phyloP scores from a whole-genome alignment of 2,113 vertebrate species.

The Caretta caretta region DNA sequence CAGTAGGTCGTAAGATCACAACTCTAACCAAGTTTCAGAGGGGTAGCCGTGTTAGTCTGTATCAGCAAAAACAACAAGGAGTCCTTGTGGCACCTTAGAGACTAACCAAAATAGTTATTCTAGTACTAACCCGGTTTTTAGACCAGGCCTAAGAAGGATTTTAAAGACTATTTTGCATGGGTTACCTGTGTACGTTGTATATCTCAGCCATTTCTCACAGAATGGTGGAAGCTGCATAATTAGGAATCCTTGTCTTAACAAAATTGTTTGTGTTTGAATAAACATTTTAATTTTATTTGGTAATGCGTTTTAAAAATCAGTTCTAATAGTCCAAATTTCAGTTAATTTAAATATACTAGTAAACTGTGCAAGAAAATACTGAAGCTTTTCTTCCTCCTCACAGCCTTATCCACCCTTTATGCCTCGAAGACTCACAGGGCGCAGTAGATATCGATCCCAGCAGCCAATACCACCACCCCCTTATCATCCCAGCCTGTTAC shows the following conservation, averaged over 20 bases:
- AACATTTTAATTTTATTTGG: background rate
- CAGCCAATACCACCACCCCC: constrained; percentile 92
- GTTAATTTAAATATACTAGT: background rate
- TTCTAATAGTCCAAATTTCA: background rate
- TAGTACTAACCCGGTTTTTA: background rate
- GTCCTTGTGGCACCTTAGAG: too few relatives aligned
- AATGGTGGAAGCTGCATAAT: background rate
- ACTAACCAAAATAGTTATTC: background rate
- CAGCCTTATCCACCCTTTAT: constrained; percentile 96
- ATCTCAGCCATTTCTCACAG: background rate
- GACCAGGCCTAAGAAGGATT: background rate
- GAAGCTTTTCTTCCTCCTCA: constrained; percentile 58
- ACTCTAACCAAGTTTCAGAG: background rate
- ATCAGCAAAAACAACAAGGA: too few relatives aligned
- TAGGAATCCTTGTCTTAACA: background rate
- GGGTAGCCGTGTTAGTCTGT: too few relatives aligned
- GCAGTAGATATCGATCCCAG: constrained; percentile 93
- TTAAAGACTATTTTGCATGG: background rate
- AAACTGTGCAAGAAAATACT: constrained; percentile 5
- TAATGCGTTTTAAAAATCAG: background rate
- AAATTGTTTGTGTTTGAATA: background rate
- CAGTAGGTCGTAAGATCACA: background rate
- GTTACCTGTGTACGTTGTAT: background rate
- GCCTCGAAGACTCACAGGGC: constrained; percentile 92
- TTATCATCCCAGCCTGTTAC: constrained; percentile 96